Conservation (phyloP, 1,140 invertebrate species). For the Eufriesea mexicana region DNA sequence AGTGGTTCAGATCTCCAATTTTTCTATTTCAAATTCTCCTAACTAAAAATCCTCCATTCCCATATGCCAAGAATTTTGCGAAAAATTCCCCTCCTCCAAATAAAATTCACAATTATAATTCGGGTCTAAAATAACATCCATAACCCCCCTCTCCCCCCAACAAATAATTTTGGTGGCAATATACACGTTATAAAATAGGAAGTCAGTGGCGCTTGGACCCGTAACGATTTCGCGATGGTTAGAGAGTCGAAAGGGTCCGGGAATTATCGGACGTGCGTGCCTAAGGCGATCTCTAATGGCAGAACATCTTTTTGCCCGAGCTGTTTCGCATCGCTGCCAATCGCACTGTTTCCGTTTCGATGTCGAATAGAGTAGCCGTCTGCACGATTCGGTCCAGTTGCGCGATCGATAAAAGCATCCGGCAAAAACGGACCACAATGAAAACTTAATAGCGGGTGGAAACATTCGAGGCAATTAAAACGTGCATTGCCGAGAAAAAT, state of each 20-base stretch:
- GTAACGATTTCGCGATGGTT: constrained; percentile 24
- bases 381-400: constrained; percentile 68
- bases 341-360: constrained; percentile 45
- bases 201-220: background rate
- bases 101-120: too few relatives aligned
- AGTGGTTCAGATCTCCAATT: too few relatives aligned
- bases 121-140: too few relatives aligned
- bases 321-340: constrained; percentile 45
- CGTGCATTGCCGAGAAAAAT: background rate
- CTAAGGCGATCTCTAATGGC: constrained; percentile 60
- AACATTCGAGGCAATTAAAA: constrained; percentile 32
- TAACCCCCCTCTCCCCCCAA: too few relatives aligned
- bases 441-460: constrained; percentile 5
- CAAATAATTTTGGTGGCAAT: too few relatives aligned
- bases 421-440: constrained; percentile 15
- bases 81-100: too few relatives aligned
- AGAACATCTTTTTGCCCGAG: constrained; percentile 47
- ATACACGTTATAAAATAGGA: background rate
- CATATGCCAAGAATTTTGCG: too few relatives aligned
- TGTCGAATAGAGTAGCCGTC: constrained; percentile 28
- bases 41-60: too few relatives aligned
- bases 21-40: too few relatives aligned
- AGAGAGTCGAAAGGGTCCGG: constrained; percentile 38
- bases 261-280: constrained; percentile 62
- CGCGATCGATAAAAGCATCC: constrained; percentile 55